phyloP scores from a whole-genome alignment of 2,113 vertebrate genomes.

The Cynoglossus semilaevis region DNA sequence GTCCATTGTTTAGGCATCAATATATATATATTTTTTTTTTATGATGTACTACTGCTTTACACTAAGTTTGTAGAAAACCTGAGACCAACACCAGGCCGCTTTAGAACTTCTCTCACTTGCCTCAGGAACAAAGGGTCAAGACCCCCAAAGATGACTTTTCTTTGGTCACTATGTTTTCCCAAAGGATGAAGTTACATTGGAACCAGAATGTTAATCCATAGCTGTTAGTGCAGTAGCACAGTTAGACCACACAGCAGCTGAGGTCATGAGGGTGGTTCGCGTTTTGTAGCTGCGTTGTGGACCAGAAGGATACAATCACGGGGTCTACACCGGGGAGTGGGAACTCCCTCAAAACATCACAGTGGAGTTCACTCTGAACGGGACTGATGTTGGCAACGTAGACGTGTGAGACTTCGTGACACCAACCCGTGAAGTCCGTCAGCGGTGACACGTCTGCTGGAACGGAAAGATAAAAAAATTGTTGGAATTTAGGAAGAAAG shows the following conservation, averaged over 20 bases:
- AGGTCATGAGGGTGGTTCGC: conserved; percentile 36
- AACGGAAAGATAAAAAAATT: neutral
- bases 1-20: neutral
- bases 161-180: conserved; percentile 68
- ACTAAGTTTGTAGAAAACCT: conserved; percentile 43
- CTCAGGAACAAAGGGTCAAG: conserved; percentile 45
- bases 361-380: conserved; percentile 23
- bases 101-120: conserved; percentile 37
- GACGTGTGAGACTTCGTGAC: too few species aligned
- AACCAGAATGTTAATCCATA: conserved; percentile 53
- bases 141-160: conserved; percentile 55
- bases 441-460: conserved; percentile 25
- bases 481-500: too few species aligned
- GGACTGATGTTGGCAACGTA: neutral
- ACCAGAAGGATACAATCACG: neutral
- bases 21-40: too few species aligned
- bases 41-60: neutral
- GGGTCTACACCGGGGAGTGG: too few species aligned
- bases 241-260: conserved; percentile 63
- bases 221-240: conserved; percentile 20
- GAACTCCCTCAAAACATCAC: conserved; percentile 16
- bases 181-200: conserved; percentile 67
- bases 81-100: conserved; percentile 25
- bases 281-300: conserved; percentile 14
- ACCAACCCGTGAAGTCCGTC: conserved; percentile 10